Evolutionary conservation across 2,888 invertebrate genomes (phyloP).

Genomic region (Drosophila kambysellisi): DNA sequence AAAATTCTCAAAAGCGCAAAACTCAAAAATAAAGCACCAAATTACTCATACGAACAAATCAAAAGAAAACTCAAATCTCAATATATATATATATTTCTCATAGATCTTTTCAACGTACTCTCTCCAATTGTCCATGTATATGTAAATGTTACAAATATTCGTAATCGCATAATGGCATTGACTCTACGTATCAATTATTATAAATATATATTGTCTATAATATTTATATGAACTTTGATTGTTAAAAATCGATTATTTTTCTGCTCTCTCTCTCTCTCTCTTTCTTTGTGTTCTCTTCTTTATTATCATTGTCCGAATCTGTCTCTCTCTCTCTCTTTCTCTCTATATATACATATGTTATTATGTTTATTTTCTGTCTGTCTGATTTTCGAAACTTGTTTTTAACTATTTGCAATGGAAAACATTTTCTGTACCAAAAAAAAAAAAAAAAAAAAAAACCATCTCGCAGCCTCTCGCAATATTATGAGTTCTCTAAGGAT

Average conservation of each 20-base stretch:
- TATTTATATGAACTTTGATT: conserved; percentile 43
- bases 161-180: conserved; percentile 61
- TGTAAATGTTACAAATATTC: conserved; percentile 59
- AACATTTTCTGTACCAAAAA: conserved; percentile 39
- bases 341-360: conserved; percentile 17
- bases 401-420: conserved; percentile 40
- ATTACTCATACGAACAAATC: conserved; percentile 25
- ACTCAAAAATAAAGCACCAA: conserved; percentile 35
- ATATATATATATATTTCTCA: conserved; percentile 23
- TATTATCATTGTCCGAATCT: conserved; percentile 30
- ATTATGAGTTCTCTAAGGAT: conserved; percentile 94
- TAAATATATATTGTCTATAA: conserved; percentile 37
- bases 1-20: conserved; percentile 21
- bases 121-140: conserved; percentile 65
- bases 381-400: conserved; percentile 35
- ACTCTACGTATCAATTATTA: conserved; percentile 52
- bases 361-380: conserved; percentile 26
- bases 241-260: conserved; percentile 56
- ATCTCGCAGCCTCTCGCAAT: conserved; percentile 88
- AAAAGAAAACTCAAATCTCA: conserved; percentile 12
- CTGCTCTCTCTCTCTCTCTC: conserved; percentile 44
- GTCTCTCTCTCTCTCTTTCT: conserved; percentile 20
- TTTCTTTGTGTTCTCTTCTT: conserved; percentile 17
- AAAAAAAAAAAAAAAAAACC: neutral
- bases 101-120: conserved; percentile 29